Evolutionary conservation across 2,113 vertebrate species (phyloP).

Genomic region (Tauraco erythrolophus): DNA sequence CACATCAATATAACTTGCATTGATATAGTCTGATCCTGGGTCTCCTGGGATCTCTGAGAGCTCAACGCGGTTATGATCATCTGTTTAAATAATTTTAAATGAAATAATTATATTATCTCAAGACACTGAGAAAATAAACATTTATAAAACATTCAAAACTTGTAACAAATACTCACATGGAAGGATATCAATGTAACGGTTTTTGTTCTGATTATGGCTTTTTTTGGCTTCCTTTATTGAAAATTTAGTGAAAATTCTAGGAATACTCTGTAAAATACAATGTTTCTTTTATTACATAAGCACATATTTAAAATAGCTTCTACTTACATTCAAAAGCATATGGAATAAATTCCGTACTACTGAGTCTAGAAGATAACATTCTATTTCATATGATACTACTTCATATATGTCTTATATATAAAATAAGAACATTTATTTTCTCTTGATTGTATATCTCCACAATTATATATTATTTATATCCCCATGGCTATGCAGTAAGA

Average conservation of each 20-base stretch:
- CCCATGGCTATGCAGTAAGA: not conserved
- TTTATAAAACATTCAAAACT: not conserved
- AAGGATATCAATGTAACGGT: conserved; percentile 96
- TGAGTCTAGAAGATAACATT: not conserved
- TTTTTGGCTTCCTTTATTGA: conserved; percentile 91
- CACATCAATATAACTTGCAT: conserved; percentile 96
- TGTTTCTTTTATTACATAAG: not conserved
- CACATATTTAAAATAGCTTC: not conserved
- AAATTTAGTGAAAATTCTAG: conserved; percentile 89
- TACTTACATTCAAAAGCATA: not conserved
- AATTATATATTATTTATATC: not conserved
- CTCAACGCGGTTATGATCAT: conserved; percentile 93
- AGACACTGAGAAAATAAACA: not conserved
- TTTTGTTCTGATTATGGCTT: conserved; percentile 86
- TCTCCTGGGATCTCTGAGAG: conserved; percentile 83
- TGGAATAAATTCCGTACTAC: not conserved
- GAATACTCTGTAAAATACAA: conserved; percentile 87
- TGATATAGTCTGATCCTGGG: conserved; percentile 91
- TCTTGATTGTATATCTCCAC: not conserved
- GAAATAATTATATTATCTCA: not conserved
- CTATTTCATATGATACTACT: not conserved
- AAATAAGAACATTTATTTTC: not conserved
- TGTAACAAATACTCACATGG: conserved; percentile 84
- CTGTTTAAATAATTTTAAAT: conserved; percentile 67
- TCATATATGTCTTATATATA: not conserved